Evolutionary conservation across 2,113 vertebrate genomes (phyloP).

Genomic region (Nanger granti): DNA sequence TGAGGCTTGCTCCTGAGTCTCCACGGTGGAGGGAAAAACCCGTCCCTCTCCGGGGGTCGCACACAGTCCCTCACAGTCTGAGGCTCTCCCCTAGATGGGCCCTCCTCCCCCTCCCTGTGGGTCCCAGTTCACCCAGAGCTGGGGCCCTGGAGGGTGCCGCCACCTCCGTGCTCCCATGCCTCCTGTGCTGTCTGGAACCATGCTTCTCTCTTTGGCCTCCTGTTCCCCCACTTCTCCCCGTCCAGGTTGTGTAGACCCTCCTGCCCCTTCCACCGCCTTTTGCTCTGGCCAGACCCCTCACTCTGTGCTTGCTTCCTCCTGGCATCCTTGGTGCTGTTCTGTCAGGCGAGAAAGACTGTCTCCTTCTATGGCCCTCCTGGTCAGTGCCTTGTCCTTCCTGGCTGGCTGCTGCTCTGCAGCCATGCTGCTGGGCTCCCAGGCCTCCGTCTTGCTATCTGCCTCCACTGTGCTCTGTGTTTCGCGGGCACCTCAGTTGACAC

Average conservation of each 20-base stretch:
- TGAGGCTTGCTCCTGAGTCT: background rate
- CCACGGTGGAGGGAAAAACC: background rate
- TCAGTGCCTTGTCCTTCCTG: background rate
- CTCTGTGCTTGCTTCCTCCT: background rate
- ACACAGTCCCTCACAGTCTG: background rate
- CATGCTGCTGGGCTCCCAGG: background rate
- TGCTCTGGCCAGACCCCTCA: background rate
- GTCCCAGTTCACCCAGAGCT: background rate
- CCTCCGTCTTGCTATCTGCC: accelerated
- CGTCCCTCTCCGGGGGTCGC: background rate
- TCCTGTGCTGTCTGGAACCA: background rate
- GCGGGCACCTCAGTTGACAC: background rate
- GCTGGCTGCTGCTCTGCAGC: background rate
- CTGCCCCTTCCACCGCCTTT: background rate
- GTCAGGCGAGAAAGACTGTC: background rate
- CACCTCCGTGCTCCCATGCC: accelerated
- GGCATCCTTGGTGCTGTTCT: background rate
- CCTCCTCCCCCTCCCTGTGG: background rate
- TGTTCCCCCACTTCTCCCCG: background rate
- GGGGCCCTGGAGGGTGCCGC: background rate
- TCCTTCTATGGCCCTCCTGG: accelerated
- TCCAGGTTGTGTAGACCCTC: background rate
- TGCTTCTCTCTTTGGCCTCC: accelerated
- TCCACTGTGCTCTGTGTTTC: background rate
- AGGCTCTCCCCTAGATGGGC: accelerated